Percentiles rank a stretch among this genome's conserved stretches.
Conservation (phyloP, 2,888 invertebrate species). For the Cephus nigrinus region DNA sequence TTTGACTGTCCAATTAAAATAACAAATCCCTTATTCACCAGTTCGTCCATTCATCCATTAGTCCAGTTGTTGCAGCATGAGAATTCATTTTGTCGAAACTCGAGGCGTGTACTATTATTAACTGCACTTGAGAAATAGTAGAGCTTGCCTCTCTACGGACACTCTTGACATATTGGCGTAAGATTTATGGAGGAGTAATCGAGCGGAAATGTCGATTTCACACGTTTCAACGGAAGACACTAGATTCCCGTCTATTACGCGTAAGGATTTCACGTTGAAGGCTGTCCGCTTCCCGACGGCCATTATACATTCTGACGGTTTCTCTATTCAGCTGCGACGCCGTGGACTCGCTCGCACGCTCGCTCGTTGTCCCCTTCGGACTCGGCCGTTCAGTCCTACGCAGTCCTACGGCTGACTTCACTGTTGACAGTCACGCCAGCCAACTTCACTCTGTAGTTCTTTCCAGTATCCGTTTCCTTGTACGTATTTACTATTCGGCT, state of each 20-base stretch:
- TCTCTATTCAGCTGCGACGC: not conserved
- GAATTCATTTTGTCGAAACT: not conserved
- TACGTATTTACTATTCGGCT: not conserved
- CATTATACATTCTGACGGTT: not conserved
- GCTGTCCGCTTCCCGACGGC: not conserved
- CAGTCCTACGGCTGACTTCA: not conserved
- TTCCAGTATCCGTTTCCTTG: not conserved
- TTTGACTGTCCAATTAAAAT: not conserved
- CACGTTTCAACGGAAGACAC: not conserved
- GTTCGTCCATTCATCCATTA: not conserved
- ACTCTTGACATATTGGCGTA: not conserved
- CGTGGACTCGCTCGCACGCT: not conserved
- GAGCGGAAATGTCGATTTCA: not conserved
- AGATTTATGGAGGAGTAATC: not conserved
- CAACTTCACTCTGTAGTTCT: not conserved
- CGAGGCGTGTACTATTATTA: not conserved
- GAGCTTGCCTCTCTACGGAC: not conserved
- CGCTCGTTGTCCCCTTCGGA: not conserved
- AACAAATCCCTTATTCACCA: not conserved
- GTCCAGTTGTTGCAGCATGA: not conserved
- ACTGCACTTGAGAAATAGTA: not conserved
- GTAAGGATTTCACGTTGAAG: not conserved
- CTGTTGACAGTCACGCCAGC: not conserved
- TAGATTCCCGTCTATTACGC: not conserved
- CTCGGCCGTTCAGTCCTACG: not conserved